A percentile compares a stretch with the other conserved stretches of the same genome.
These are phyloP conservation scores for Solen grandis DNA, from an alignment of 1,140 invertebrate genomes.

Conservation along the genomic window DNA sequence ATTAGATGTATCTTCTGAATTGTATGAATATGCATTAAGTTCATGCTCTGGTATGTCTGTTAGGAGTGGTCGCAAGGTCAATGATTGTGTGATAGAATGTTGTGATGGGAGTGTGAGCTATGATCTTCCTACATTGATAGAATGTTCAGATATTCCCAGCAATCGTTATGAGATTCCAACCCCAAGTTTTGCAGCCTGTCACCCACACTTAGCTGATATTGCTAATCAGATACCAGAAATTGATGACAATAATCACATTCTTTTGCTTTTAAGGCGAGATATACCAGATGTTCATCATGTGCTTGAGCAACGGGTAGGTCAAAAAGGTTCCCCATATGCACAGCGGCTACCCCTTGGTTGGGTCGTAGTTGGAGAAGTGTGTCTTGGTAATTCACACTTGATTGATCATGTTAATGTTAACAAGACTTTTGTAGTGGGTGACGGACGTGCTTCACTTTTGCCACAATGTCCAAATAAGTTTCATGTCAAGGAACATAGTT, in stretches of 20 bases:
- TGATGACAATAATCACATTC: neutral
- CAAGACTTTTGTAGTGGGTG: neutral
- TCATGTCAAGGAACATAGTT: neutral
- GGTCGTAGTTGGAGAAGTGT: too few species aligned
- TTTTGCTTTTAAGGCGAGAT: slow-evolving; percentile 53
- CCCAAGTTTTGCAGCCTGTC: slow-evolving; percentile 35
- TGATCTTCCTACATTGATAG: slow-evolving; percentile 34
- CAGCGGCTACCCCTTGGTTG: slow-evolving; percentile 3
- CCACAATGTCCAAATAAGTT: neutral
- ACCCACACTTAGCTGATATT: slow-evolving; percentile 17
- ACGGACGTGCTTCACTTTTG: neutral
- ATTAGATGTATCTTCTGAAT: slow-evolving; percentile 20
- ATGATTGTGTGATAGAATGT: slow-evolving; percentile 15
- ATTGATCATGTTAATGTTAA: neutral
- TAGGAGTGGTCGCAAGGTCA: neutral
- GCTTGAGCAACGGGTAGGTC: slow-evolving; percentile 47
- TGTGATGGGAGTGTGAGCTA: slow-evolving; percentile 5
- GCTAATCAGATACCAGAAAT: slow-evolving; percentile 30
- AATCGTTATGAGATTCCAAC: slow-evolving; percentile 48
- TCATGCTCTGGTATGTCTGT: slow-evolving; percentile 21
- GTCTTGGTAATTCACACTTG: neutral
- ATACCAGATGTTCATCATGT: slow-evolving; percentile 56
- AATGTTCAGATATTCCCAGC: slow-evolving; percentile 57
- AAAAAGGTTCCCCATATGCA: slow-evolving; percentile 17
- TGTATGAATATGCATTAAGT: slow-evolving; percentile 20